Evolutionary conservation across 1,140 invertebrate genomes (phyloP).

Genomic region (Proales similis): DNA sequence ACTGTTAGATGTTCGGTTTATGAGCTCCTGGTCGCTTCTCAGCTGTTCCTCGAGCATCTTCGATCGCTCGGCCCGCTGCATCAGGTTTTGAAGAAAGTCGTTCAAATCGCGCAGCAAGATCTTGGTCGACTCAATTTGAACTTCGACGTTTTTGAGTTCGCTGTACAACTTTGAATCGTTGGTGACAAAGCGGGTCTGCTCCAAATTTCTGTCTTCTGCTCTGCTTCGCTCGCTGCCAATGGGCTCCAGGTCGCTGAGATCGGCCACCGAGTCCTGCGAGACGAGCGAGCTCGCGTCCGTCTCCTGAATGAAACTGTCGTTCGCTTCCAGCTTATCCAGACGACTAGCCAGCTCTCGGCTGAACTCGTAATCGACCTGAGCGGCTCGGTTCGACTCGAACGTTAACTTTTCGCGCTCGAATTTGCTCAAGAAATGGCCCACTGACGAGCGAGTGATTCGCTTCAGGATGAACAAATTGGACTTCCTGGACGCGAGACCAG

Average conservation of each 20-base stretch:
- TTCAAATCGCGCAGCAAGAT: constrained; percentile 17
- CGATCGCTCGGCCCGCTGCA: constrained; percentile 2
- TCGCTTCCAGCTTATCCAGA: no score
- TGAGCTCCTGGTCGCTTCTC: neutral
- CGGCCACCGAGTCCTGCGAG: constrained; percentile 14
- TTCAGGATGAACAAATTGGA: neutral
- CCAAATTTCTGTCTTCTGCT: no score
- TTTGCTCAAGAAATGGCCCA: no score
- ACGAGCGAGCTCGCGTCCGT: constrained; percentile 25
- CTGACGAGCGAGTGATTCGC: no score
- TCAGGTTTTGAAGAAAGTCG: constrained; percentile 16
- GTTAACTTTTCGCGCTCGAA: no score
- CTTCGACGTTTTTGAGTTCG: neutral
- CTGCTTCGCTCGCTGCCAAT: neutral
- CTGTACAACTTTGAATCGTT: neutral
- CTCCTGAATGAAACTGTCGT: constrained; percentile 27
- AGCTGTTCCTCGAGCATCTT: constrained; percentile 10
- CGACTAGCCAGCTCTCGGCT: no score
- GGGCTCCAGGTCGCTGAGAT: no score
- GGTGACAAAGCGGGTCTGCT: no score
- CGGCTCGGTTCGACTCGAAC: no score
- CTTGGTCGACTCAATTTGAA: neutral
- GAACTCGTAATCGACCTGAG: no score
- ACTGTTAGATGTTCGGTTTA: constrained; percentile 19
- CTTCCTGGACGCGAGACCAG: neutral